These are phyloP conservation scores for Meandrusa payeni DNA, from an alignment of 2,888 invertebrate species.

Conservation along the genomic window DNA sequence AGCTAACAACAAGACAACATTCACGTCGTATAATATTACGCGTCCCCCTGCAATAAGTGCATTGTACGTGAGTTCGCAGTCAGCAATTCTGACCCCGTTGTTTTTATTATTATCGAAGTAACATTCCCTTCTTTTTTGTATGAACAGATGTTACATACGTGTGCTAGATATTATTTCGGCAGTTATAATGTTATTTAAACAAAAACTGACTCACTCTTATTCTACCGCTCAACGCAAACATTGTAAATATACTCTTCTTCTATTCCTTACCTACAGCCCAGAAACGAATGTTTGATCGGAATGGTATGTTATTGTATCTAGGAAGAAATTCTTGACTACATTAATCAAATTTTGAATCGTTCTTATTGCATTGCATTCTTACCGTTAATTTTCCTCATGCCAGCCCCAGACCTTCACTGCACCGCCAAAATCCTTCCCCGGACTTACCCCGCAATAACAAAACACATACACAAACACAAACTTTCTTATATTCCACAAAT, in stretches of 20 bases:
- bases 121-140: slow-evolving; percentile 21
- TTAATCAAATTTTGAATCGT: no score
- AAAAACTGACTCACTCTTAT: no score
- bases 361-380: slow-evolving; percentile 37
- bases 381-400: slow-evolving; percentile 79
- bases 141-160: slow-evolving; percentile 37
- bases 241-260: no score
- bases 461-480: slow-evolving; percentile 64
- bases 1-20: slow-evolving; percentile 6
- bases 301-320: no score
- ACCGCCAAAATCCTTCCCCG: slow-evolving; percentile 70
- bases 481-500: slow-evolving; percentile 57
- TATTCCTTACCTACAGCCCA: no score
- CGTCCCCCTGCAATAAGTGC: slow-evolving; percentile 22
- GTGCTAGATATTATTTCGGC: slow-evolving; percentile 38
- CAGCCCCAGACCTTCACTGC: slow-evolving; percentile 68
- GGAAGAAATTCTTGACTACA: no score
- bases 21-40: slow-evolving; percentile 12
- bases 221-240: no score
- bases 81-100: slow-evolving; percentile 25
- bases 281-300: no score
- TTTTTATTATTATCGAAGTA: slow-evolving; percentile 47
- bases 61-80: slow-evolving; percentile 22
- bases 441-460: slow-evolving; percentile 65
- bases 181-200: slow-evolving; percentile 40